Percentiles rank a stretch among this genome's conserved stretches.
These are phyloP conservation scores for Atopsyche davidsoni DNA, from an alignment of 1,140 invertebrate genomes.

Conservation along the genomic window DNA sequence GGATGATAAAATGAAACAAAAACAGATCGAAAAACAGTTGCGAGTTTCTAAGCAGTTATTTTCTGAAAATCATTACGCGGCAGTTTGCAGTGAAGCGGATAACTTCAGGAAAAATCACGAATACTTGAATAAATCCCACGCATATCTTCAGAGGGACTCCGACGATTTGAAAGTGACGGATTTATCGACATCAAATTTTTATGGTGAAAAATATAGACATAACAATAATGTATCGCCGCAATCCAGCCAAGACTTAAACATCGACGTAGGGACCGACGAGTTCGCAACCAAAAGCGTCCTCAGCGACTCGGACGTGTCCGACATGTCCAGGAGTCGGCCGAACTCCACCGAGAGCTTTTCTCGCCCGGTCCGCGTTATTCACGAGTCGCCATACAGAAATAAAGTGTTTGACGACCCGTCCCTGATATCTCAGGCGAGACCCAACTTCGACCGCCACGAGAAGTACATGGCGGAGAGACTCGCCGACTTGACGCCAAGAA, in stretches of 20 bases:
- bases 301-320: slow-evolving; percentile 48
- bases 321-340: slow-evolving; percentile 43
- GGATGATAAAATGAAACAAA: slow-evolving; percentile 68
- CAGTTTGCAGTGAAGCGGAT: slow-evolving; percentile 28
- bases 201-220: slow-evolving; percentile 38
- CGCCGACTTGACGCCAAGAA: slow-evolving; percentile 50
- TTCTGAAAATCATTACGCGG: slow-evolving; percentile 42
- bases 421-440: slow-evolving; percentile 47
- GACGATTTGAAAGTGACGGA: slow-evolving; percentile 36
- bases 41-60: slow-evolving; percentile 49
- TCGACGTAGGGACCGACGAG: slow-evolving; percentile 50
- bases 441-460: slow-evolving; percentile 39
- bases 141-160: slow-evolving; percentile 33
- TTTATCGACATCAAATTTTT: slow-evolving; percentile 22
- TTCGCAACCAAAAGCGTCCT: slow-evolving; percentile 43
- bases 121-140: slow-evolving; percentile 39
- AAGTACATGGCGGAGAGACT: slow-evolving; percentile 38
- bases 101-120: slow-evolving; percentile 40
- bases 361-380: slow-evolving; percentile 41
- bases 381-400: slow-evolving; percentile 45
- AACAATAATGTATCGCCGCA: slow-evolving; percentile 47
- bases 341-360: slow-evolving; percentile 47
- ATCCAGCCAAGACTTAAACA: slow-evolving; percentile 45
- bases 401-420: slow-evolving; percentile 56
- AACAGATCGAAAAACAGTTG: slow-evolving; percentile 57